Conservation (phyloP, 2,797 vertebrate species). For the Hozukius guyotensis region DNA sequence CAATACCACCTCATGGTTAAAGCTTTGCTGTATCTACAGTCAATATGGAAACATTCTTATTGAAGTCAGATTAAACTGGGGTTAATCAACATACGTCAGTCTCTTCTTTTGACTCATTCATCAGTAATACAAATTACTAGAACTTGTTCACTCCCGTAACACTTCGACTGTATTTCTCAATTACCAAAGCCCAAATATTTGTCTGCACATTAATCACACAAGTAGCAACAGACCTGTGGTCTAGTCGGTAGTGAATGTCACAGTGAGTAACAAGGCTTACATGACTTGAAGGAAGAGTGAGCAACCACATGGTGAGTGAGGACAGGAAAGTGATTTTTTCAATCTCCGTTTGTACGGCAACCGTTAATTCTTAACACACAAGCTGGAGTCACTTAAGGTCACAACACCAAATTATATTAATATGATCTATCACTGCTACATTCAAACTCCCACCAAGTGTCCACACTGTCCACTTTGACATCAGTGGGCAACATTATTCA, state of each 20-base stretch:
- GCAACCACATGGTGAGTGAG: neutral
- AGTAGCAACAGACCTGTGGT: constrained; percentile 12
- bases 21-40: neutral
- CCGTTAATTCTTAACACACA: neutral
- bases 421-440: neutral
- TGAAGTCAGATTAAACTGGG: neutral
- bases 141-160: neutral
- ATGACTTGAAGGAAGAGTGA: neutral
- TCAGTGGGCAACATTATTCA: neutral
- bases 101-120: constrained; percentile 3
- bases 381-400: neutral
- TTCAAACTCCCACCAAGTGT: neutral
- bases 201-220: constrained; percentile 31
- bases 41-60: neutral
- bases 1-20: neutral
- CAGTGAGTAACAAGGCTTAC: constrained; percentile 30
- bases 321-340: neutral
- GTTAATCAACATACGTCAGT: neutral
- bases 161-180: neutral
- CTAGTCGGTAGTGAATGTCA: neutral
- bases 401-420: neutral
- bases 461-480: neutral
- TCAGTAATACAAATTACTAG: neutral
- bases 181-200: neutral
- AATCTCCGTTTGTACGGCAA: neutral